Percentiles rank a stretch among this genome's conserved stretches.
These are phyloP conservation scores for Diachasmimorpha longicaudata DNA, from an alignment of 1,140 invertebrate genomes.

Conservation along the genomic window DNA sequence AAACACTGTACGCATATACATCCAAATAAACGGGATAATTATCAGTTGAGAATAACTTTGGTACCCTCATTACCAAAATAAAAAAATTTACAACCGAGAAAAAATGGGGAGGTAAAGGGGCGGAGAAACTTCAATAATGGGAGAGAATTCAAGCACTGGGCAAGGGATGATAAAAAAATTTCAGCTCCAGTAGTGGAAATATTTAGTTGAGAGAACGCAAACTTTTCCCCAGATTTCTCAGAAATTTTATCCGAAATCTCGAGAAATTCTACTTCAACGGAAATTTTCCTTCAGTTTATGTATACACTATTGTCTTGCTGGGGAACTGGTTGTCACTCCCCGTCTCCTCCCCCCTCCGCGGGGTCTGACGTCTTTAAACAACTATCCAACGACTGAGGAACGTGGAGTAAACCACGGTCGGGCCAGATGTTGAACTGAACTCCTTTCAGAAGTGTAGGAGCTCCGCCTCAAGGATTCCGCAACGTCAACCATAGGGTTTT, in stretches of 20 bases:
- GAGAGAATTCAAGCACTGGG: no score
- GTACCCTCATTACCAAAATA: background rate
- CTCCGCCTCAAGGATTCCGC: constrained; percentile 2
- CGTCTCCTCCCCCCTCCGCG: background rate
- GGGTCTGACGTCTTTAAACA: background rate
- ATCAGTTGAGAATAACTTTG: background rate
- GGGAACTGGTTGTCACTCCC: background rate
- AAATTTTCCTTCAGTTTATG: background rate
- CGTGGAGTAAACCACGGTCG: background rate
- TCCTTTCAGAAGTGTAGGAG: constrained; percentile 2
- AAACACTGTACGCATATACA: no score
- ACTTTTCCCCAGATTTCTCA: no score
- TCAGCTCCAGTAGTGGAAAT: no score
- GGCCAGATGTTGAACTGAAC: constrained; percentile 8
- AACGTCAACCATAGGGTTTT: background rate
- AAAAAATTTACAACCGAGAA: background rate
- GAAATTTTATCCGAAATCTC: no score
- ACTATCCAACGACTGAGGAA: background rate
- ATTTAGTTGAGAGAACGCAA: no score
- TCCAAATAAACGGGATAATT: background rate
- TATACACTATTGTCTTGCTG: background rate
- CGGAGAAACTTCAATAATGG: background rate
- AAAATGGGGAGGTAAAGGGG: background rate
- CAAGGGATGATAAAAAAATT: no score
- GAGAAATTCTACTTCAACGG: no score